Percentiles rank a stretch among this genome's conserved stretches.
phyloP scores from a whole-genome alignment of 37 sponge, comb jelly and placozoan genomes.

The Eunapius fragilis region DNA sequence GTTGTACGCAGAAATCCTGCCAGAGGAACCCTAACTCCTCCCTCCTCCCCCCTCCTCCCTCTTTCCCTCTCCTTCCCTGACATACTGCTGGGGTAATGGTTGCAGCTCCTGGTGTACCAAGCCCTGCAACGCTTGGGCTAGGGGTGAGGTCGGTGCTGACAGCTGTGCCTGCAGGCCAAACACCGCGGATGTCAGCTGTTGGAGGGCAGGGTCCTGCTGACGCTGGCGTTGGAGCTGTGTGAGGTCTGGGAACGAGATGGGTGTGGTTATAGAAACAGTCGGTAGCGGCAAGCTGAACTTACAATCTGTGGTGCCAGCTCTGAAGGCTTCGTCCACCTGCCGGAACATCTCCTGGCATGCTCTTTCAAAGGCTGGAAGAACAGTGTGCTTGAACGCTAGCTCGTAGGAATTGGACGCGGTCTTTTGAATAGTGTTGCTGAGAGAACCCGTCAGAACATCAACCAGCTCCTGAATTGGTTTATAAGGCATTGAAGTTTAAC shows the following conservation, averaged over 20 bases:
- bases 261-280: not conserved
- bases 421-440: slow-evolving; percentile 36
- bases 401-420: slow-evolving; percentile 26
- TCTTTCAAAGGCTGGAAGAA: slow-evolving; percentile 72
- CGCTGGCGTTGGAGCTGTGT: slow-evolving; percentile 54
- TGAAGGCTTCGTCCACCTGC: slow-evolving; percentile 78
- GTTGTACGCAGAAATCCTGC: no score
- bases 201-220: slow-evolving; percentile 36
- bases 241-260: slow-evolving; percentile 43
- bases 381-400: slow-evolving; percentile 28
- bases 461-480: slow-evolving; percentile 37
- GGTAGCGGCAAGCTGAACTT: slow-evolving; percentile 4
- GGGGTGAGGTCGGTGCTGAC: slow-evolving; percentile 19
- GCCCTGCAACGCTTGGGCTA: slow-evolving; percentile 16
- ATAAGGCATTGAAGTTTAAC: no score
- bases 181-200: slow-evolving; percentile 34
- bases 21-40: not conserved
- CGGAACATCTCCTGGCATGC: slow-evolving; percentile 75
- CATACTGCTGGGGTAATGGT: slow-evolving; percentile 20
- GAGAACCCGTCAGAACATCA: slow-evolving; percentile 34
- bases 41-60: not conserved
- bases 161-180: slow-evolving; percentile 18
- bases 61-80: not conserved
- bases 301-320: slow-evolving; percentile 75
- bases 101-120: slow-evolving; percentile 37